These are phyloP conservation scores for Heliconius erato DNA, from an alignment of 2,888 invertebrate species.

Conservation along the genomic window DNA sequence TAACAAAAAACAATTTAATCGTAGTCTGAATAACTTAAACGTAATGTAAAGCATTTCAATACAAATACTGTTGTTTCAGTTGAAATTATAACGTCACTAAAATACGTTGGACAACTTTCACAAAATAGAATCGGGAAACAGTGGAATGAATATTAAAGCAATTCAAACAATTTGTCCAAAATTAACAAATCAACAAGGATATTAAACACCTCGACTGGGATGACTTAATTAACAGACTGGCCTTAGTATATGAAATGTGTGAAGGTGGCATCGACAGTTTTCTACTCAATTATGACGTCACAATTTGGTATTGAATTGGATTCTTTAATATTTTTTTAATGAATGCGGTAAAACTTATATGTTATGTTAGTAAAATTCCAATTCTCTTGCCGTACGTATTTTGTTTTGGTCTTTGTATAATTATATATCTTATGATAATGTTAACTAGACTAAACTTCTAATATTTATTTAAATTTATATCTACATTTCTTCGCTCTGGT, in stretches of 20 bases:
- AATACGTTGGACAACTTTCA: slow-evolving; percentile 20
- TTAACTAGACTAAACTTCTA: too few relatives aligned
- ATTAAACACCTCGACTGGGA: slow-evolving; percentile 71
- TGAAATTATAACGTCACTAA: slow-evolving; percentile 9
- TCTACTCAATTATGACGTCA: too few relatives aligned
- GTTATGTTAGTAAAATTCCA: neutral
- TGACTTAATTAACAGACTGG: slow-evolving; percentile 75
- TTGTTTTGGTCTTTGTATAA: too few relatives aligned
- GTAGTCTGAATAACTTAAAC: slow-evolving; percentile 7
- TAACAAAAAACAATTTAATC: neutral
- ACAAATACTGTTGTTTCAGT: slow-evolving; percentile 1
- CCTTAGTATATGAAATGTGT: neutral
- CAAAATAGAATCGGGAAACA: slow-evolving; percentile 26
- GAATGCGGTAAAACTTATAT: neutral
- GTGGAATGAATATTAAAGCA: slow-evolving; percentile 24
- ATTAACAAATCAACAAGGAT: slow-evolving; percentile 75
- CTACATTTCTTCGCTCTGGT: too few relatives aligned
- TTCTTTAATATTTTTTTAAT: neutral
- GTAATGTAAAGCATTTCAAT: slow-evolving; percentile 16
- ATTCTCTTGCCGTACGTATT: too few relatives aligned
- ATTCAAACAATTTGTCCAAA: slow-evolving; percentile 59
- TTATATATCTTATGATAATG: too few relatives aligned
- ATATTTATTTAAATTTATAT: too few relatives aligned
- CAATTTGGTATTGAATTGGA: too few relatives aligned
- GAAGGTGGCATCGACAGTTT: neutral